Evolutionary conservation across 2,113 vertebrate genomes (phyloP), one percentile per base, ranked within the genome.

Genomic region (Phalacrocorax carbo): DNA sequence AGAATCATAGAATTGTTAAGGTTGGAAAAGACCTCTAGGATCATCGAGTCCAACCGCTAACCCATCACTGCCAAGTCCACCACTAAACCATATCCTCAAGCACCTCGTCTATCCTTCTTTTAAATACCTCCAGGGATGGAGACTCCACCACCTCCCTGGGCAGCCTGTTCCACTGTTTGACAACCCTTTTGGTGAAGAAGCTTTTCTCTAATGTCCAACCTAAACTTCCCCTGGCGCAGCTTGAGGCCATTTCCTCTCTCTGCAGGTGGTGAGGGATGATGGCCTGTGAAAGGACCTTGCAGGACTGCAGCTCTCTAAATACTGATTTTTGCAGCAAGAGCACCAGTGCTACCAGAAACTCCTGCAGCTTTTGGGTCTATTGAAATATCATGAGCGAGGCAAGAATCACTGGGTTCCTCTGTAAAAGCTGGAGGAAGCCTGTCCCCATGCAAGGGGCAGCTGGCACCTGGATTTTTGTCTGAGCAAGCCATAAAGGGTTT

Each of bases 311-410:
- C 25, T 66, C 51, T 54, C 46, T n/a, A 46, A 78, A 71, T 30
- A 42, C 19, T 27, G 66, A 22, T 30, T 80, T 61, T 48, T 86
- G 29, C 58, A 93, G 64, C 23, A 51, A 60, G 66, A 68, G 12
- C 44, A 5, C 6, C 57, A 29, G 32, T 0, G 0, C 30, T 68
- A 44, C 34, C 49, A 90, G 75, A 30, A 89, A 36, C 6, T 46
- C n/a, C 60, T 78, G n/a, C 27, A 62, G 76, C 19, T 54, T 61
- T 76, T 12, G 4, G 22, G 30, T 48, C 42, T 32, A 11, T 1
- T 25, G 75, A 82, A 58, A 40, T 32, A 64, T 66, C 48, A 36
- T 1, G 1, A 62, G 38, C 52, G 58, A 11, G 5, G 8, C 34
- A 52, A 82, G 62, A 20, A 8, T 48, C 62, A 17, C n/a, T 20